Evolutionary conservation across 2,113 vertebrate species (phyloP).

Genomic region (Poeciliopsis retropinna): DNA sequence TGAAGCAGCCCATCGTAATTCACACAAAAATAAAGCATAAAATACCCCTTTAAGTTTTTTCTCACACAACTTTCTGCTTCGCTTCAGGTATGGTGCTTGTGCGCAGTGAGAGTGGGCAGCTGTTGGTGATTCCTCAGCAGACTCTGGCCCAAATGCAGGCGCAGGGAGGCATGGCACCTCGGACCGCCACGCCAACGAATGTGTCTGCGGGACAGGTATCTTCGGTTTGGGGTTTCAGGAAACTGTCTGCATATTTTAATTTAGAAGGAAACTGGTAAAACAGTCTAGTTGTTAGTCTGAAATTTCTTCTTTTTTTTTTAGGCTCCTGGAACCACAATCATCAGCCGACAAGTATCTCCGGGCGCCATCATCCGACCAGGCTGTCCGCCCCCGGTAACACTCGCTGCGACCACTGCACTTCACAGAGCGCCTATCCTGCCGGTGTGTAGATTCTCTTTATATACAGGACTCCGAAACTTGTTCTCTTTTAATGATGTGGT

Average conservation of each 20-base stretch:
- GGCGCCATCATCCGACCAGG: constrained; percentile 90
- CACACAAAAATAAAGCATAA: too few species aligned
- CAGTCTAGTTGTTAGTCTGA: not conserved
- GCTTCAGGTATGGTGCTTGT: constrained; percentile 93
- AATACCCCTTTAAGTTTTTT: not conserved
- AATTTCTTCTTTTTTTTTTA: constrained; percentile 45
- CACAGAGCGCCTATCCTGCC: constrained; percentile 91
- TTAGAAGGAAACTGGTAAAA: not conserved
- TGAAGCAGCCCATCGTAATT: too few species aligned
- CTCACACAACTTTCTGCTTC: not conserved
- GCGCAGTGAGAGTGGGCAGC: constrained; percentile 92
- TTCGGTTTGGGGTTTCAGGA: not conserved
- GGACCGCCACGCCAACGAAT: constrained; percentile 87
- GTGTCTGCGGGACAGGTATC: constrained; percentile 87
- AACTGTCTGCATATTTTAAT: constrained; percentile 7
- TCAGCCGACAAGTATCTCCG: constrained; percentile 89
- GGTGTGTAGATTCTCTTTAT: constrained; percentile 38
- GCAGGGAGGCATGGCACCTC: constrained; percentile 86
- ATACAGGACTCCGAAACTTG: not conserved
- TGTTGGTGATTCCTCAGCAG: constrained; percentile 96
- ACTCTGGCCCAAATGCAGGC: constrained; percentile 95
- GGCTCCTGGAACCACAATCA: constrained; percentile 87
- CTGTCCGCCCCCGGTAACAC: constrained; percentile 85
- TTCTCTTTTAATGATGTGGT: not conserved
- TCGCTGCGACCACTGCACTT: constrained; percentile 85